phyloP scores from a whole-genome alignment of 1,140 invertebrate genomes.

The Apis laboriosa region DNA sequence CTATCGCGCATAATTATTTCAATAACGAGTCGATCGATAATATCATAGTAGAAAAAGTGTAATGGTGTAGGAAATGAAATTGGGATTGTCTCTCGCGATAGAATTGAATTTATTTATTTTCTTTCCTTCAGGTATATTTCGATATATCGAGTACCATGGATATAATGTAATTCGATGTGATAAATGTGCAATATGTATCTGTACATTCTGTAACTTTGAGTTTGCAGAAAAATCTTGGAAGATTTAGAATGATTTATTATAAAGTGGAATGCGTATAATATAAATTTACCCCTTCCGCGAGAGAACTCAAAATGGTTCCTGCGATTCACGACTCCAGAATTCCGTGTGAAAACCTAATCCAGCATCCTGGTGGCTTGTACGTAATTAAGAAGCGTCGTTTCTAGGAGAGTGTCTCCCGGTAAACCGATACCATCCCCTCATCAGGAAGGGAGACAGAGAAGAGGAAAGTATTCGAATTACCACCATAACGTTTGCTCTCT shows the following conservation, averaged over 20 bases:
- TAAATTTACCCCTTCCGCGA: background rate
- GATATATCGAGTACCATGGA: too few relatives aligned
- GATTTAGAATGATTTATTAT: too few relatives aligned
- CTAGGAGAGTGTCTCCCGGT: constrained; percentile 39
- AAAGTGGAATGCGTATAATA: too few relatives aligned
- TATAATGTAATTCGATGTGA: too few relatives aligned
- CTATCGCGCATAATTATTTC: too few relatives aligned
- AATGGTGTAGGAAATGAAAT: too few relatives aligned
- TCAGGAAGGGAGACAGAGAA: background rate
- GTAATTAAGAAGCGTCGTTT: constrained; percentile 47
- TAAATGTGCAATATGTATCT: too few relatives aligned
- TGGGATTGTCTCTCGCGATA: too few relatives aligned
- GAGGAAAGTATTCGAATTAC: constrained; percentile 3
- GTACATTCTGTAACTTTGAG: too few relatives aligned
- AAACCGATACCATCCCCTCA: constrained; percentile 24
- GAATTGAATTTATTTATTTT: too few relatives aligned
- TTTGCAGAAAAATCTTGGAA: background rate
- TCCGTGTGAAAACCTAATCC: background rate
- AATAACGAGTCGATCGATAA: too few relatives aligned
- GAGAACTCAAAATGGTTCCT: background rate
- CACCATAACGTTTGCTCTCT: background rate
- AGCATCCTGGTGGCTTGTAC: background rate
- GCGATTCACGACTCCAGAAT: background rate
- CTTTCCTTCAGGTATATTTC: too few relatives aligned
- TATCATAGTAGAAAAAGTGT: background rate